Evolutionary conservation across 1,140 invertebrate genomes (phyloP), one percentile per base, ranked within the genome.

Genomic region (Globodera ellingtonae): DNA sequence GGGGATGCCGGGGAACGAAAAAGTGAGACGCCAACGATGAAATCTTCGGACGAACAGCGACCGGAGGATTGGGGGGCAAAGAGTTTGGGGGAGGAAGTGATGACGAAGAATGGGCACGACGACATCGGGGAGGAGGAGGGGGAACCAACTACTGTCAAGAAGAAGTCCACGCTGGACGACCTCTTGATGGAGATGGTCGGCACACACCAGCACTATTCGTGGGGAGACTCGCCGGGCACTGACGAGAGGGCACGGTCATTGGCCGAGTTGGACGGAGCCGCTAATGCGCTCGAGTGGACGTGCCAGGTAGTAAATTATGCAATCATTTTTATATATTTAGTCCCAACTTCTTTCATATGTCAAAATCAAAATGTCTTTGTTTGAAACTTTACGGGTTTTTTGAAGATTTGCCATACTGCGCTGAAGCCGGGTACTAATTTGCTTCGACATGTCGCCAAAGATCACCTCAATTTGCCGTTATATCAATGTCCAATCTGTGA

Each of bases 401-500:
- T 35, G 35, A 35, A 85, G 82, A 75, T 85, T 67, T 86, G 85
- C 77, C 69, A 48, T 13, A 84, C 85, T 24, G 83, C 85, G 50
- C 84, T 86, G 77, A 86, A 87, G 71, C 85, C 85, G 65, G 72
- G 74, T 24, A 84, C 85, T 5, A 86, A 86, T 67, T 87, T 86
- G 75, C 74, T 86, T 15, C 70, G 85, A 24, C 85, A 86, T 67
- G 86, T 86, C 4, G 85, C 85, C 62, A 86, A 86, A 62, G 71
- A 72, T 15, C 85, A 86, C 59, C 72, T 86, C 15, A 78, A 82
- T 44, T 87, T 86, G 52, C 78, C 82, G 18, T 84, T 86, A 10
- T 86, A 87, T 67, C 82, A 86, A 50, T 86, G 85, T 62, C 85
- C 85, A 7, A 66, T 87, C 4, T 86, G 85, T 75, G 84, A 87